Base-by-base conservation (phyloP, 64 coral and sea anemone species). In the Montipora efflorescens region DNA sequence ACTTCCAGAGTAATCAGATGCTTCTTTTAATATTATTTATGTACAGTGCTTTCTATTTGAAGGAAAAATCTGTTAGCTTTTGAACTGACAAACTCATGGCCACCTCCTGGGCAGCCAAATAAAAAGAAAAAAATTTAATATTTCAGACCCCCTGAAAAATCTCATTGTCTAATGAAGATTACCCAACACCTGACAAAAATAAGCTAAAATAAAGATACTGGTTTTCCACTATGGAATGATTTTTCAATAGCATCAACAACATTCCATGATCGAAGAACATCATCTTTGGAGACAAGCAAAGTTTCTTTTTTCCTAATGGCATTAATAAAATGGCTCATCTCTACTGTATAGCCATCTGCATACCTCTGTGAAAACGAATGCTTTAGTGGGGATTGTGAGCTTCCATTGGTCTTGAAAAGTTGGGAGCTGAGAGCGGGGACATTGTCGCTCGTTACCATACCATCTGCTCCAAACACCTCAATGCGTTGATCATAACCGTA, bases 401-500 rank as follows among this genome's bases (percentile, higher is more conserved):
- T 78, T 57, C 97, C 97, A 22, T 47, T 20, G 0, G 58, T 11
- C 20, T 87, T 67, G 7, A 75, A 95, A 7, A 95, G 47, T 13
- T 93, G 87, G 0, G 88, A 76, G 3, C 55, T 79, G 2, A 82
- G 87, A 15, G 88, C 76, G 5, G 49, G 51, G 14, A 23, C 23
- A 62, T 98, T 98, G 8, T 95, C 90, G 48, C 91, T 81, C 11
- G 87, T 90, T 7, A 98, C 49, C 97, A 98, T 96, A 1, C 94
- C 97, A 79, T 88, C 93, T 14, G 95, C 85, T 20, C 97, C 97
- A 89, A 95, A 96, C 1, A 98, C 97, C 23, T 98, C 97, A 7
- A 98, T 11, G 9, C 94, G 74, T 62, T 98, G 97, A 58, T 98
- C 97, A 47, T 98, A 95, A 0, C 97, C 97, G 88, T 82, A 98